These are phyloP conservation scores for Litoditis marina DNA, from an alignment of 2,888 invertebrate species.

Conservation along the genomic window DNA sequence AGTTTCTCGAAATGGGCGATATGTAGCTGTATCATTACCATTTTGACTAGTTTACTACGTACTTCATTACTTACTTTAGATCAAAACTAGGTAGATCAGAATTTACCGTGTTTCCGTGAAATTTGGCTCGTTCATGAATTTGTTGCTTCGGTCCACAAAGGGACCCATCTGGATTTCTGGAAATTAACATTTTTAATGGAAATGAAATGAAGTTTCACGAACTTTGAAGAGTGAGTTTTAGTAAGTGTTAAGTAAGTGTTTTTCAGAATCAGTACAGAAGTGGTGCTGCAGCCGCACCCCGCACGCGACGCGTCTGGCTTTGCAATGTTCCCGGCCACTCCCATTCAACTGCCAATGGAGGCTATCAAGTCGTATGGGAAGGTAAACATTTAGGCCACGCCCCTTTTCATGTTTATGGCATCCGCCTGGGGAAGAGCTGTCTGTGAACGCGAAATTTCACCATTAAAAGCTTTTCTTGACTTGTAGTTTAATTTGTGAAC, in stretches of 20 bases:
- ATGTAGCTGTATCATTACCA: no score
- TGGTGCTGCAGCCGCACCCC: constrained; percentile 26
- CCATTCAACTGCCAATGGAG: neutral
- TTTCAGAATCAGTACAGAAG: constrained; percentile 24
- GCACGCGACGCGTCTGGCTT: constrained; percentile 16
- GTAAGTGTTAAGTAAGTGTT: neutral
- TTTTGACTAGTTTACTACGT: no score
- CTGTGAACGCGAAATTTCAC: no score
- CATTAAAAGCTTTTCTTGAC: no score
- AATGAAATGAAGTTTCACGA: neutral
- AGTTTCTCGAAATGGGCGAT: no score
- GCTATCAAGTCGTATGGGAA: neutral
- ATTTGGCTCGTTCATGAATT: constrained; percentile 9
- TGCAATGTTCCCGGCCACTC: constrained; percentile 23
- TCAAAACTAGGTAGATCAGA: no score
- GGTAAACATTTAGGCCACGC: no score
- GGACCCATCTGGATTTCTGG: constrained; percentile 34
- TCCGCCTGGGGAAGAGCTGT: no score
- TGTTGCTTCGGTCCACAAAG: constrained; percentile 30
- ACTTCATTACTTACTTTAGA: no score
- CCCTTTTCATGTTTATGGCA: neutral
- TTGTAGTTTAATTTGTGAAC: no score
- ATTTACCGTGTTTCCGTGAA: neutral
- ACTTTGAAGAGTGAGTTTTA: no score
- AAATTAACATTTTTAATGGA: neutral